These are phyloP conservation scores for Mus pahari DNA, from an alignment of 2,113 vertebrate species.

Conservation along the genomic window DNA sequence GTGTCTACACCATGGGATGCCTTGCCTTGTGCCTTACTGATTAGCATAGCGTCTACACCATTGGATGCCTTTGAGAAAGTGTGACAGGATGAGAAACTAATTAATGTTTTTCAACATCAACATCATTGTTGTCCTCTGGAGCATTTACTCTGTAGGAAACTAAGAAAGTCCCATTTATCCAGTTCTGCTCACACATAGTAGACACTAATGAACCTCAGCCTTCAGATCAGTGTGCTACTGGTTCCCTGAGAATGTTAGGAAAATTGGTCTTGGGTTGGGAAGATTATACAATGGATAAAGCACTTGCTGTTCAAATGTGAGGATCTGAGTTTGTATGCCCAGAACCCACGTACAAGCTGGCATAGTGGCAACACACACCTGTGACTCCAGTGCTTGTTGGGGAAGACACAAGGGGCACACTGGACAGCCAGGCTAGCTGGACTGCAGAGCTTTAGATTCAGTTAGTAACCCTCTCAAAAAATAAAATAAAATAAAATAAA, in stretches of 20 bases:
- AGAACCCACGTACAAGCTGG: background rate
- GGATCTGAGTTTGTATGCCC: background rate
- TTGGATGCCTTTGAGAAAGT: slow-evolving; percentile 2
- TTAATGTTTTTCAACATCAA: background rate
- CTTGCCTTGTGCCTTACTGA: background rate
- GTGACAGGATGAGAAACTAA: background rate
- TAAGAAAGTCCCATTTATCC: background rate
- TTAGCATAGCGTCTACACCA: background rate
- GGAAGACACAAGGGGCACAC: background rate
- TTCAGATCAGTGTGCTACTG: no score
- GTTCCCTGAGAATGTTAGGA: background rate
- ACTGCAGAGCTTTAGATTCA: background rate
- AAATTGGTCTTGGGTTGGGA: background rate
- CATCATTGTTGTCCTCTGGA: background rate
- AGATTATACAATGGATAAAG: background rate
- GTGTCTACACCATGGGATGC: background rate
- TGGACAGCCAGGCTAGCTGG: background rate
- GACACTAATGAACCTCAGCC: background rate
- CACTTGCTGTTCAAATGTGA: background rate
- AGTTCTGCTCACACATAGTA: background rate
- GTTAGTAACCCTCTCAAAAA: background rate
- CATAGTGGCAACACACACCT: background rate
- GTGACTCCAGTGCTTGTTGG: background rate
- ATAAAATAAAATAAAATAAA: background rate
- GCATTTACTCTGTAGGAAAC: background rate